Evolutionary conservation across 2,113 vertebrate genomes (phyloP).

Genomic region (Laticauda colubrina): DNA sequence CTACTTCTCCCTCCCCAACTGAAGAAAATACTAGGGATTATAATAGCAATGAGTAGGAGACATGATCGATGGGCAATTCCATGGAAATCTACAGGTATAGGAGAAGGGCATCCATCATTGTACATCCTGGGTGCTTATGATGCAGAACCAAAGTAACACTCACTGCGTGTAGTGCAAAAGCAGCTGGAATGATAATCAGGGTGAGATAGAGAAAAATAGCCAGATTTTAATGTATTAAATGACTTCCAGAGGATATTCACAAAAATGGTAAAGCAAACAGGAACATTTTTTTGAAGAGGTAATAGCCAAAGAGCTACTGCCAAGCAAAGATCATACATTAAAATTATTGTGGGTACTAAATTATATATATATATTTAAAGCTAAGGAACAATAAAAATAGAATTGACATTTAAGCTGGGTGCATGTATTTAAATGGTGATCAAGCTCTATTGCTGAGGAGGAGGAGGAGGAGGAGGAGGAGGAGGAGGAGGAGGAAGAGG

Average conservation of each 20-base stretch:
- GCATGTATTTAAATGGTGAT: neutral
- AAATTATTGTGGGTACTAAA: neutral
- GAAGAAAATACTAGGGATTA: slow-evolving; percentile 45
- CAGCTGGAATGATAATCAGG: slow-evolving; percentile 22
- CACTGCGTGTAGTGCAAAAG: neutral
- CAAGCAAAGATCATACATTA: slow-evolving; percentile 25
- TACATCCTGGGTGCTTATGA: slow-evolving; percentile 32
- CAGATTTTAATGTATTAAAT: slow-evolving; percentile 28
- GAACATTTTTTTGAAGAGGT: neutral
- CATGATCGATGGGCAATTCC: slow-evolving; percentile 53
- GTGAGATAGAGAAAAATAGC: neutral
- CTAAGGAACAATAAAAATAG: neutral
- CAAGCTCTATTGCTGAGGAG: neutral
- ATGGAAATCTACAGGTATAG: slow-evolving; percentile 39
- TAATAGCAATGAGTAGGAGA: slow-evolving; percentile 7
- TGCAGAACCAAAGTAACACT: slow-evolving; percentile 39
- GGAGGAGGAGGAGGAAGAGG: too few relatives aligned
- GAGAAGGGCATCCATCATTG: slow-evolving; percentile 60
- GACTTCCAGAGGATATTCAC: slow-evolving; percentile 9
- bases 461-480: neutral
- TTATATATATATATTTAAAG: too few relatives aligned
- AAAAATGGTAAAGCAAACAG: slow-evolving; percentile 1
- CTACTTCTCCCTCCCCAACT: slow-evolving; percentile 16
- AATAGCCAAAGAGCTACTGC: slow-evolving; percentile 10
- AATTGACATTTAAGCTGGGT: neutral